phyloP scores from a whole-genome alignment of 1,140 invertebrate species.

The Drosophila truncata region DNA sequence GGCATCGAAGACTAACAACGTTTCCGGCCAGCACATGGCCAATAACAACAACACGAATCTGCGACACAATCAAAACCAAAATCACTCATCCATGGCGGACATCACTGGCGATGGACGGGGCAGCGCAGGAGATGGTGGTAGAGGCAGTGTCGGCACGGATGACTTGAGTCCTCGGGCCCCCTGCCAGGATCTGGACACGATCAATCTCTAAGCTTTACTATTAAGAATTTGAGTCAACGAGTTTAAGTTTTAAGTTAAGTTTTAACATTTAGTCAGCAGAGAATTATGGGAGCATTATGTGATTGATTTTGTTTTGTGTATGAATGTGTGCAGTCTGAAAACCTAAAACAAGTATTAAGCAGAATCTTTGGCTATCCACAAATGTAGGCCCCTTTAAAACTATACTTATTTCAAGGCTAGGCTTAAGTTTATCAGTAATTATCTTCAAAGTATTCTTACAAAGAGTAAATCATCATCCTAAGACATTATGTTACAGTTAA shows the following conservation, averaged over 20 bases:
- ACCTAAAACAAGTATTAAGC: conserved; percentile 30
- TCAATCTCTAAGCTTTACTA: conserved; percentile 86
- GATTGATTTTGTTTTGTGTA: not conserved
- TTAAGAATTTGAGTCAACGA: conserved; percentile 49
- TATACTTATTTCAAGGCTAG: not conserved
- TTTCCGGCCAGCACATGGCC: conserved; percentile 85
- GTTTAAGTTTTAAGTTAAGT: not conserved
- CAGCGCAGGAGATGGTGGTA: conserved; percentile 25
- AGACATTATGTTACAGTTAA: conserved; percentile 1
- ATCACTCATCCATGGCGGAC: conserved; percentile 78
- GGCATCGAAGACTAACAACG: conserved; percentile 64
- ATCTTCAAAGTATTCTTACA: conserved; percentile 14
- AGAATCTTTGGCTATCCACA: conserved; percentile 1
- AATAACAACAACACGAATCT: conserved; percentile 68
- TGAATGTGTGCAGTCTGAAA: conserved; percentile 17
- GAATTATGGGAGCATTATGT: not conserved
- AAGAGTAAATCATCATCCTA: conserved; percentile 14
- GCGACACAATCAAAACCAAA: conserved; percentile 68
- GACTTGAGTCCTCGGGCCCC: conserved; percentile 86
- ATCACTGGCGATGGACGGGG: conserved; percentile 49
- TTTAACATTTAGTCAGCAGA: conserved; percentile 14
- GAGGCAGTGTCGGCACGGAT: conserved; percentile 54
- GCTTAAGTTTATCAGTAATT: conserved; percentile 4
- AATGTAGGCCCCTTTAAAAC: not conserved
- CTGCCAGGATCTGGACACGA: conserved; percentile 89